These are phyloP conservation scores for Hypercompe scribonia DNA, from an alignment of 2,888 invertebrate species.

Conservation along the genomic window DNA sequence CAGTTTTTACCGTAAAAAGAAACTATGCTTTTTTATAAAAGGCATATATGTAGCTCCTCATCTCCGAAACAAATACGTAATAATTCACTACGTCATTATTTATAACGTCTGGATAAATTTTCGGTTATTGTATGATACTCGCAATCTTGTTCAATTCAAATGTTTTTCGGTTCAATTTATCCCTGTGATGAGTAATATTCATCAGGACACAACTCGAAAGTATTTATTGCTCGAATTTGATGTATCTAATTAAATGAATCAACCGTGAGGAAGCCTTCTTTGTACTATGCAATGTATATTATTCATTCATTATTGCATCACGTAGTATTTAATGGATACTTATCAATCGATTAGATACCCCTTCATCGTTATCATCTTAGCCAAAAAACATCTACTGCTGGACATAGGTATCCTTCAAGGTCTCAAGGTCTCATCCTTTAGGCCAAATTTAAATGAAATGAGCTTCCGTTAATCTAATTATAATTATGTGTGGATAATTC, in stretches of 20 bases:
- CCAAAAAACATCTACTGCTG: no score
- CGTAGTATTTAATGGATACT: no score
- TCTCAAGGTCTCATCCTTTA: no score
- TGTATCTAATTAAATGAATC: not conserved
- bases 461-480: not conserved
- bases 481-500: not conserved
- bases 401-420: no score
- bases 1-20: no score
- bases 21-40: no score
- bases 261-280: conserved; percentile 3
- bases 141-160: not conserved
- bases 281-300: not conserved
- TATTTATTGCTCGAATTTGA: conserved; percentile 5
- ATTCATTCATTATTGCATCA: not conserved
- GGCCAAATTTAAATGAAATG: no score
- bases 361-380: no score
- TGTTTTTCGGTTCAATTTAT: not conserved
- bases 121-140: no score
- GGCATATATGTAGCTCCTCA: no score
- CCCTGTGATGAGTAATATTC: not conserved
- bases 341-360: not conserved
- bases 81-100: not conserved
- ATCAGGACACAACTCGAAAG: not conserved
- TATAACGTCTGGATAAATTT: not conserved
- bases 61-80: no score